Percentiles rank a stretch among this genome's conserved stretches.
Conservation (phyloP, 2,888 invertebrate genomes). For the Rhagonycha lutea region DNA sequence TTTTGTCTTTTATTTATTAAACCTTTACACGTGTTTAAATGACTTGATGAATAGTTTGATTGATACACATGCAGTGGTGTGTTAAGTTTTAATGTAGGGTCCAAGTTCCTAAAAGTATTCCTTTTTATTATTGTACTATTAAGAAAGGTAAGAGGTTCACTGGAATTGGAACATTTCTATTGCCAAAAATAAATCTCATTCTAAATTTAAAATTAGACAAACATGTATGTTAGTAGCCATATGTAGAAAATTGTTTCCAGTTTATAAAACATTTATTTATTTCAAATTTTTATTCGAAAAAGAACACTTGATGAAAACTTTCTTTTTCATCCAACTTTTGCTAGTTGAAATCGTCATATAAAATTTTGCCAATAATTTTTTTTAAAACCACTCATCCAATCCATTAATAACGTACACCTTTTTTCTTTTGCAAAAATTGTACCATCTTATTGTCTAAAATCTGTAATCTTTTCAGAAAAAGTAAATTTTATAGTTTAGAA, state of each 20-base stretch:
- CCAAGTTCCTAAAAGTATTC: conserved; percentile 51
- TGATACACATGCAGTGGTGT: conserved; percentile 26
- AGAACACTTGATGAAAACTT: conserved; percentile 31
- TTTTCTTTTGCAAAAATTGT: background rate
- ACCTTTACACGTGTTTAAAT: conserved; percentile 43
- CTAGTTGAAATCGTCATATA: conserved; percentile 40
- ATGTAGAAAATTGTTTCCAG: conserved; percentile 42
- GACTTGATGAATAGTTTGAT: conserved; percentile 29
- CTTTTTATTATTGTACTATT: conserved; percentile 30
- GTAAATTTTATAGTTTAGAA: conserved; percentile 3
- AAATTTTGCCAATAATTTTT: conserved; percentile 52
- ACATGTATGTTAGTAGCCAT: conserved; percentile 49
- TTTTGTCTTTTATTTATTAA: conserved; percentile 21
- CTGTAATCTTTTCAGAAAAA: conserved; percentile 16
- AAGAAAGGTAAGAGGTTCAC: conserved; percentile 46
- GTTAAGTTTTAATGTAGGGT: conserved; percentile 41
- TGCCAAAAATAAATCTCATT: conserved; percentile 49
- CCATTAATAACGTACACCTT: background rate
- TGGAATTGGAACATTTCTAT: conserved; percentile 46
- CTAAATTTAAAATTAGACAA: conserved; percentile 47
- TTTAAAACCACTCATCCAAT: background rate
- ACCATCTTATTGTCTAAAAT: background rate
- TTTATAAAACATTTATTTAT: conserved; percentile 39
- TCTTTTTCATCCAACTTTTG: conserved; percentile 9
- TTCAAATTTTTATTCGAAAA: conserved; percentile 40